Evolutionary conservation across 2,888 invertebrate genomes (phyloP).

Genomic region (Phengaris alcon): DNA sequence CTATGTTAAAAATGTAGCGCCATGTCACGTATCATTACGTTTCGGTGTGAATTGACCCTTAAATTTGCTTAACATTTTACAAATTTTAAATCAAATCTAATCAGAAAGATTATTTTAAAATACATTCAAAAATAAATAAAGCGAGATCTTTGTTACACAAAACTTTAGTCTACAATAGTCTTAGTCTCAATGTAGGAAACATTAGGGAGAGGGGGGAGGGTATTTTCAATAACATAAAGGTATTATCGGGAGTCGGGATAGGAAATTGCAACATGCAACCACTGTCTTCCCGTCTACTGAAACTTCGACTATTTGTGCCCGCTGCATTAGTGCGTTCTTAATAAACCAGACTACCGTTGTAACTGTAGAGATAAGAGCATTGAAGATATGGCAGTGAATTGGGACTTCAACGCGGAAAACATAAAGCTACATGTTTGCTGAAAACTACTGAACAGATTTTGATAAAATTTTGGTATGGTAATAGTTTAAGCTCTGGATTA

Average conservation of each 20-base stretch:
- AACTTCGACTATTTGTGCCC: conserved; percentile 50
- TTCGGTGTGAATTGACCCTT: too few relatives aligned
- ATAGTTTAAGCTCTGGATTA: too few relatives aligned
- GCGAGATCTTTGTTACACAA: not conserved
- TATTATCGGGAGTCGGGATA: conserved; percentile 31
- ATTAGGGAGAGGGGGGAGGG: conserved; percentile 57
- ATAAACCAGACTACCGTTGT: not conserved
- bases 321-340: conserved; percentile 35
- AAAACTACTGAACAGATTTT: too few relatives aligned
- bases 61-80: not conserved
- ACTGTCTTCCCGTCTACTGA: conserved; percentile 36
- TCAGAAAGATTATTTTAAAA: not conserved
- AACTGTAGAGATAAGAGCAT: not conserved
- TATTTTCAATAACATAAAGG: conserved; percentile 47
- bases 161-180: conserved; percentile 1
- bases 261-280: conserved; percentile 72
- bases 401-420: too few relatives aligned
- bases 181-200: too few relatives aligned
- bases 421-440: too few relatives aligned
- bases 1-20: too few relatives aligned
- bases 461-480: too few relatives aligned
- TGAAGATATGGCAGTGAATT: not conserved
- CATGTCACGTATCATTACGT: too few relatives aligned
- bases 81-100: too few relatives aligned
- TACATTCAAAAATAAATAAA: not conserved